These are phyloP conservation scores for Pseudococcus jackbeardsleyi DNA, from an alignment of 2,888 invertebrate genomes.

Conservation along the genomic window DNA sequence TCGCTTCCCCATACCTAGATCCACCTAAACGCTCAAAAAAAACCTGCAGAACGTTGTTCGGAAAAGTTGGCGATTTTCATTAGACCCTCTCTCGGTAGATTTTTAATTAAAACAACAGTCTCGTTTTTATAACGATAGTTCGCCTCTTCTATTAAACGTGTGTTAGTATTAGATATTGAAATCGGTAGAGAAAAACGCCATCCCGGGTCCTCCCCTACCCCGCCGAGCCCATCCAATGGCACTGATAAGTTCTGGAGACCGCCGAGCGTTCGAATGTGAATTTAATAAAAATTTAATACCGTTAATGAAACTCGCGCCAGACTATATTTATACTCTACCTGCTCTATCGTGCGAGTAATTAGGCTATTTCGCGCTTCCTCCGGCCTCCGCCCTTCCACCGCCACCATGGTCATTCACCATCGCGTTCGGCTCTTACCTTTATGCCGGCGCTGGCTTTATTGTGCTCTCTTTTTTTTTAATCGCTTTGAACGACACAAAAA, in stretches of 20 bases:
- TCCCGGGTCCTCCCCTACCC: no score
- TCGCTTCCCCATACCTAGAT: no score
- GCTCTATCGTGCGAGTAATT: conserved; percentile 40
- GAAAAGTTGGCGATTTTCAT: conserved; percentile 11
- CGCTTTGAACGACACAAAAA: conserved; percentile 41
- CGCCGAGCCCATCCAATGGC: not conserved
- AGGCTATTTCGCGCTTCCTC: not conserved
- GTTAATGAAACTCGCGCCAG: conserved; percentile 26
- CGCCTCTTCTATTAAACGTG: not conserved
- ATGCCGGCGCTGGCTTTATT: not conserved
- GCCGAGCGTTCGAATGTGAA: conserved; percentile 32
- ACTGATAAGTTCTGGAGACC: conserved; percentile 18
- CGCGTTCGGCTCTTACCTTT: not conserved
- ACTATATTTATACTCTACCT: conserved; percentile 1
- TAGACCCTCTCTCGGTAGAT: not conserved
- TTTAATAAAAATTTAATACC: conserved; percentile 55
- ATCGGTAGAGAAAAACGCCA: not conserved
- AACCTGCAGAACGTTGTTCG: not conserved
- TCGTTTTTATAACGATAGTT: conserved; percentile 16
- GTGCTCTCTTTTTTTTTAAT: conserved; percentile 31
- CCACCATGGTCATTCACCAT: not conserved
- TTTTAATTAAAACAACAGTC: conserved; percentile 52
- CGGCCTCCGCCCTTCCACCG: not conserved
- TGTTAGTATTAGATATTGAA: conserved; percentile 16
- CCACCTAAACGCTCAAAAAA: not conserved